These are phyloP conservation scores for Cryptoprocta ferox DNA, from an alignment of 2,797 vertebrate genomes.

Conservation along the genomic window DNA sequence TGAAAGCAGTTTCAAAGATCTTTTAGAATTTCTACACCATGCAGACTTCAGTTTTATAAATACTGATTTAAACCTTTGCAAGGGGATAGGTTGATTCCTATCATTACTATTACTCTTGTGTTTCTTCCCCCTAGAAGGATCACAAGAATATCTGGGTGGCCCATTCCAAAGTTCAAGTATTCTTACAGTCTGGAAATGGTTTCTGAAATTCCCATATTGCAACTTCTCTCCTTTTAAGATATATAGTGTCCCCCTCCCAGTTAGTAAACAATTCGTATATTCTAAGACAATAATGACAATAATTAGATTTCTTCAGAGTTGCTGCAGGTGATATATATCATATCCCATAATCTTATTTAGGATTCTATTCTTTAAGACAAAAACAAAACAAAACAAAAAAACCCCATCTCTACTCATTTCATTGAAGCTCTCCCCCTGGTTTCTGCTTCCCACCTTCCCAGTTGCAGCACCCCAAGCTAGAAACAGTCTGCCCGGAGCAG, in stretches of 20 bases:
- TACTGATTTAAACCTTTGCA: not conserved
- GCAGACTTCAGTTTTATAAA: not conserved
- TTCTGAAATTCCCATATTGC: not conserved
- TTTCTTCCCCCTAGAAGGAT: not conserved
- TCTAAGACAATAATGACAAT: not conserved
- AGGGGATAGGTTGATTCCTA: not conserved
- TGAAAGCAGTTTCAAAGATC: constrained; percentile 33
- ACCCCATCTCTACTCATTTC: not conserved
- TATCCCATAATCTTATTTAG: constrained; percentile 8
- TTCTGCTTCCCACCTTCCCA: not conserved
- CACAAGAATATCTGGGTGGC: not conserved
- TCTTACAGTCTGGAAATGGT: not conserved
- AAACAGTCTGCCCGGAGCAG: not conserved
- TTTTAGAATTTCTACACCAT: not conserved
- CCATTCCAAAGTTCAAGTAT: not conserved
- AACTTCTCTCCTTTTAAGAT: not conserved
- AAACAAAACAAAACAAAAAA: not conserved
- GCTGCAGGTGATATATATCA: not conserved
- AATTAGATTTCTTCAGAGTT: not conserved
- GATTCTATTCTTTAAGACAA: not conserved
- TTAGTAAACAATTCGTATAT: not conserved
- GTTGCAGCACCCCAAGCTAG: not conserved
- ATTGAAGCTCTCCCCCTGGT: not conserved
- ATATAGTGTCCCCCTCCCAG: not conserved
- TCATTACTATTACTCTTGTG: not conserved